Evolutionary conservation across 35 echinoderm and acorn worm genomes (phyloP).

Genomic region (Stichopus chloronotus): DNA sequence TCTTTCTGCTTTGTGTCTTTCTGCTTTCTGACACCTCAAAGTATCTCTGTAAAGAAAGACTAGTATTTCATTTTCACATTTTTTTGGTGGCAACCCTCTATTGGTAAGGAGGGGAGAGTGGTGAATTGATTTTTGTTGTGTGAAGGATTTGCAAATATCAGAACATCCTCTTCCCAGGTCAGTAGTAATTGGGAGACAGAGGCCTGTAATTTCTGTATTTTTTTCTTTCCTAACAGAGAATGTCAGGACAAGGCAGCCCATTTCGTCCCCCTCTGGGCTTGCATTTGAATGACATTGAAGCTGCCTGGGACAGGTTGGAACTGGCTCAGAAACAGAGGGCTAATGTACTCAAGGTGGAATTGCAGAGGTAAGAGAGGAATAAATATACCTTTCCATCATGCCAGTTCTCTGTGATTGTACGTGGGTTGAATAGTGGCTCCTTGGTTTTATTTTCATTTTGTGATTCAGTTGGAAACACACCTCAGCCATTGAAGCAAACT

Average conservation of each 20-base stretch:
- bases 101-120: too few relatives aligned
- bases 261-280: constrained; percentile 88
- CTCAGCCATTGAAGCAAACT: background rate
- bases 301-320: constrained; percentile 80
- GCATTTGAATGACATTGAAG: constrained; percentile 87
- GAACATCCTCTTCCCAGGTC: too few relatives aligned
- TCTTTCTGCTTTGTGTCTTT: too few relatives aligned
- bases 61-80: too few relatives aligned
- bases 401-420: too few relatives aligned
- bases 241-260: constrained; percentile 60
- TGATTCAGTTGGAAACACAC: background rate
- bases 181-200: too few relatives aligned
- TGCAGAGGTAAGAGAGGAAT: constrained; percentile 57
- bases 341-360: constrained; percentile 75
- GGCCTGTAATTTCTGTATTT: background rate
- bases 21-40: too few relatives aligned
- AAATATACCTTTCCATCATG: background rate
- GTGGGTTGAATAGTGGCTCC: background rate
- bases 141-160: too few relatives aligned
- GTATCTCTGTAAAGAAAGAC: too few relatives aligned
- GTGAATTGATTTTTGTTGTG: too few relatives aligned
- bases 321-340: constrained; percentile 91
- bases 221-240: constrained; percentile 13
- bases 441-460: background rate
- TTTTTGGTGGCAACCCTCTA: too few relatives aligned